Conservation (phyloP, 2,797 vertebrate genomes). For the Microctenopoma lineatum region DNA sequence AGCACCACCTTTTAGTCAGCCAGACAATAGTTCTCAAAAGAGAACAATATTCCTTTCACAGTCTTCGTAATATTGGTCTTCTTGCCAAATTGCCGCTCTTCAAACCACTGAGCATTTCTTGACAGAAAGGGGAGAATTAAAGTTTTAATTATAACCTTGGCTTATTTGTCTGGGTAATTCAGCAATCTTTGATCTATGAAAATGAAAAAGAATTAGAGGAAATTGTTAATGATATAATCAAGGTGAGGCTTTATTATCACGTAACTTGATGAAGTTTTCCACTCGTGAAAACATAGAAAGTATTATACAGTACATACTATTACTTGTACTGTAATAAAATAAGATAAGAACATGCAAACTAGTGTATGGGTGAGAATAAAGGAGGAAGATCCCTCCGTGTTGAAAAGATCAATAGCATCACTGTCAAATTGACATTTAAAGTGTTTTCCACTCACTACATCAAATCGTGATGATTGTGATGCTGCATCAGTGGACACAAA, state of each 20-base stretch:
- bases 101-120: conserved; percentile 28
- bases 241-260: not conserved
- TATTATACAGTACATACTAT: too few species aligned
- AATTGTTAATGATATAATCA: not conserved
- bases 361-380: not conserved
- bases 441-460: conserved; percentile 14
- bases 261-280: too few species aligned
- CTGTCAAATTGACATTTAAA: conserved; percentile 22
- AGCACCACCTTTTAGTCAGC: conserved; percentile 22
- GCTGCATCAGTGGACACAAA: conserved; percentile 31
- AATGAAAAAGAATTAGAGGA: not conserved
- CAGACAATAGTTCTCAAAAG: conserved; percentile 32
- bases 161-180: too few species aligned
- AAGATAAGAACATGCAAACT: not conserved
- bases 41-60: conserved; percentile 24
- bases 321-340: not conserved
- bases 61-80: conserved; percentile 26
- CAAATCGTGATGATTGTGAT: conserved; percentile 15
- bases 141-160: conserved; percentile 14
- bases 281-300: too few species aligned
- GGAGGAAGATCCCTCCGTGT: not conserved
- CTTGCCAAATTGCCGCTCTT: conserved; percentile 34
- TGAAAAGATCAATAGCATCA: conserved; percentile 16
- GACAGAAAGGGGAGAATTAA: conserved; percentile 36
- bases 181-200: conserved; percentile 3